Conservation (phyloP, 2,888 invertebrate genomes). For the Cheilosia variabilis region DNA sequence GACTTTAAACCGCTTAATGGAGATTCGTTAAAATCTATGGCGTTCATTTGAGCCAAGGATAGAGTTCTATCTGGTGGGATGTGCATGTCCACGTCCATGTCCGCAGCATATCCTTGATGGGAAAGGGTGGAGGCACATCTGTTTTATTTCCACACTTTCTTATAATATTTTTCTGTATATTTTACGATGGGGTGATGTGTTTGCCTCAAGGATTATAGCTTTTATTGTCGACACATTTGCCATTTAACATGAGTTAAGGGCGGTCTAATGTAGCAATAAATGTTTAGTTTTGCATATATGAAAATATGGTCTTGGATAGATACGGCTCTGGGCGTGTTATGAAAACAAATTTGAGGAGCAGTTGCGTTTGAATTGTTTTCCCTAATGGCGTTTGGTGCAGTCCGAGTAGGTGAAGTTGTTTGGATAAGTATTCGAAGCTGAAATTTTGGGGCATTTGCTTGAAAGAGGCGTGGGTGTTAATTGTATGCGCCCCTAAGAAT, state of each 20-base stretch:
- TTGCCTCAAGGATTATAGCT: conserved; percentile 32
- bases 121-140: not conserved
- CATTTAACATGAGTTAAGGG: conserved; percentile 13
- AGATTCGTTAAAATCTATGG: conserved; percentile 23
- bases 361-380: too few relatives aligned
- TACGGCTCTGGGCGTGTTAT: not conserved
- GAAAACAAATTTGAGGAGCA: not conserved
- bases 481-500: too few relatives aligned
- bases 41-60: conserved; percentile 24
- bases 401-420: too few relatives aligned
- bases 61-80: not conserved
- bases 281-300: conserved; percentile 25
- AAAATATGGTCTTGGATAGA: not conserved
- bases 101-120: too few relatives aligned
- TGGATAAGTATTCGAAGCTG: too few relatives aligned
- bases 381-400: too few relatives aligned
- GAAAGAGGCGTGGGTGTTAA: too few relatives aligned
- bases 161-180: conserved; percentile 37
- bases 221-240: conserved; percentile 33
- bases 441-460: too few relatives aligned
- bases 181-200: conserved; percentile 18
- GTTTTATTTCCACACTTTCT: conserved; percentile 28
- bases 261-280: conserved; percentile 1
- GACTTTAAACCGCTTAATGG: conserved; percentile 14
- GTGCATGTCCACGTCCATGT: not conserved